Evolutionary conservation across 1,140 invertebrate genomes (phyloP), one percentile per base, ranked within the genome.

Genomic region (Pectinophora gossypiella): DNA sequence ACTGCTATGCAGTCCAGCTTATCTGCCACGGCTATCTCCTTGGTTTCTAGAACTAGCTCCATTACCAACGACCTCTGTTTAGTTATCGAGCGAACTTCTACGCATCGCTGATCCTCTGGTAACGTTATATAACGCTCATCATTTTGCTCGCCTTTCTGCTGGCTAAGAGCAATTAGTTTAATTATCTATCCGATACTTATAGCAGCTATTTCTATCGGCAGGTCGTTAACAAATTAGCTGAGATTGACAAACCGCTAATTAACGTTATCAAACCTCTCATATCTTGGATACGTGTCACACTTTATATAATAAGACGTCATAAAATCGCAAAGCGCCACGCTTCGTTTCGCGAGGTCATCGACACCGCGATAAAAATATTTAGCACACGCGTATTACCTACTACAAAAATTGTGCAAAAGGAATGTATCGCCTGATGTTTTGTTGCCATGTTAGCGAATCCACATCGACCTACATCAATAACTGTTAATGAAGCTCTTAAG

Each of bases 321-420:
- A 60, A 48, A 60, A 47, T 57, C 51, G 48, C 54, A 15, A 48
- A 56, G 22, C 59, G 51, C 23, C 38, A 22, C 44, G 54, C 48
- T 38, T 47, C 48, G 42, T n/a, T 54, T 55, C 32, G 56, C 55
- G 48, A 52, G 59, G 50, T 58, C 46, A 48, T 57, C 52, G 54
- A 62, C 52, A 51, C 50, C 50, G 48, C 45, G 62, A 60, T 57
- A 60, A 53, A 44, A 38, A 38, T 38, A 38, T 38, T 15, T n/a
- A n/a, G n/a, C n/a, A n/a, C n/a, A n/a, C n/a, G n/a, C n/a, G n/a
- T n/a, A n/a, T n/a, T n/a, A n/a, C n/a, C n/a, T n/a, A n/a, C n/a
- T n/a, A n/a, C n/a, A n/a, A n/a, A n/a, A n/a, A n/a, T n/a, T n/a
- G n/a, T n/a, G n/a, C n/a, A n/a, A n/a, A n/a, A n/a, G n/a, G n/a